phyloP scores from a whole-genome alignment of 2,797 vertebrate species.

The Molossus molossus region DNA sequence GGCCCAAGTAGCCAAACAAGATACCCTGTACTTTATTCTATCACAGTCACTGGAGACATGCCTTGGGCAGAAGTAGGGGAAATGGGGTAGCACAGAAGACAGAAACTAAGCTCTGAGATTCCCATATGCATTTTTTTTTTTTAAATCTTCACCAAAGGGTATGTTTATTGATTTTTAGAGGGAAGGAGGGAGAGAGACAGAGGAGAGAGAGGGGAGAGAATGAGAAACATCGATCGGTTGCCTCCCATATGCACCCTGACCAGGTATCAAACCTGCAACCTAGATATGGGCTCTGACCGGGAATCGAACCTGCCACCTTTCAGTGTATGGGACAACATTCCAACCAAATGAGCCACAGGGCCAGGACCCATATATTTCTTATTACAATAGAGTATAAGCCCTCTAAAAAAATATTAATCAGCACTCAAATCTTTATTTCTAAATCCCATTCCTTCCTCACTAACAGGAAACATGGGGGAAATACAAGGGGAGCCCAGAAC shows the following conservation, averaged over 20 bases:
- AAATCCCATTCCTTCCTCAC: background rate
- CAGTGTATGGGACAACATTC: no score
- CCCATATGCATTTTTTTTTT: no score
- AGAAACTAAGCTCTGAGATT: background rate
- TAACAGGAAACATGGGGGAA: background rate
- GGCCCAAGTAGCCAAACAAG: background rate
- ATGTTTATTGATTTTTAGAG: no score
- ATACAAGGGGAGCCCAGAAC: background rate
- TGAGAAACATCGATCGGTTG: no score
- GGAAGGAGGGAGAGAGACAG: no score
- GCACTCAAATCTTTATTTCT: background rate
- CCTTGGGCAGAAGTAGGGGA: background rate
- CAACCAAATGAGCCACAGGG: no score
- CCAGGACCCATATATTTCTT: background rate
- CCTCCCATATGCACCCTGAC: no score
- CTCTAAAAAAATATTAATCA: background rate
- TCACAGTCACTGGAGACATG: background rate
- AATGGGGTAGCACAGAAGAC: background rate
- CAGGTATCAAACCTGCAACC: no score
- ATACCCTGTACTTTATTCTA: background rate
- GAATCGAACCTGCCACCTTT: no score
- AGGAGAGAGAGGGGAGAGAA: no score
- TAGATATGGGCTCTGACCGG: no score
- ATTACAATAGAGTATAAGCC: background rate
- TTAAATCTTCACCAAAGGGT: no score